These are phyloP conservation scores for Drosophila bocqueti DNA, from an alignment of 1,140 invertebrate genomes.

Conservation along the genomic window DNA sequence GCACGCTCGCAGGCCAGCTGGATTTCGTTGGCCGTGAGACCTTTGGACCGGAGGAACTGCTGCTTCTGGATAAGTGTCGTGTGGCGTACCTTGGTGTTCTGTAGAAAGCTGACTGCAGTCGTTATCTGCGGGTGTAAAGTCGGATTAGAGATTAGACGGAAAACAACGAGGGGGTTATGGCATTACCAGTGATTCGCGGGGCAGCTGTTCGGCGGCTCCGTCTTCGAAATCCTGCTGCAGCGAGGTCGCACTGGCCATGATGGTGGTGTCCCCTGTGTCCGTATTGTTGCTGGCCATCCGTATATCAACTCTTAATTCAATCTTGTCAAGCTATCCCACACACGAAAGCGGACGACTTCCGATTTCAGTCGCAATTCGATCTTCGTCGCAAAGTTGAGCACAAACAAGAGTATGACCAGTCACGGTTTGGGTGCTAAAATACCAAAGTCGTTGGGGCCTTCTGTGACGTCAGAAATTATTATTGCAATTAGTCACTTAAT, in stretches of 20 bases:
- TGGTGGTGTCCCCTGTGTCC: slow-evolving; percentile 80
- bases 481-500: not conserved
- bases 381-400: slow-evolving; percentile 13
- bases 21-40: slow-evolving; percentile 92
- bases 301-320: slow-evolving; percentile 77
- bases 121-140: slow-evolving; percentile 87
- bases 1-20: slow-evolving; percentile 89
- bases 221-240: slow-evolving; percentile 40
- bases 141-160: slow-evolving; percentile 61
- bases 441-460: not conserved
- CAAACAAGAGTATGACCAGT: slow-evolving; percentile 28
- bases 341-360: slow-evolving; percentile 14
- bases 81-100: slow-evolving; percentile 92
- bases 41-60: slow-evolving; percentile 92
- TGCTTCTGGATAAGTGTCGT: slow-evolving; percentile 91
- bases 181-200: slow-evolving; percentile 78
- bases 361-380: slow-evolving; percentile 31
- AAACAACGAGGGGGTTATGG: slow-evolving; percentile 10
- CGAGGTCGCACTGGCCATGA: slow-evolving; percentile 59
- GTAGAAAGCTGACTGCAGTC: slow-evolving; percentile 94
- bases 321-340: slow-evolving; percentile 55
- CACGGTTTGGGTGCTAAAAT: not conserved
- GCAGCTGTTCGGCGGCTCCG: slow-evolving; percentile 37
- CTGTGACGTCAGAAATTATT: not conserved
- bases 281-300: slow-evolving; percentile 77